Evolutionary conservation across 2,797 vertebrate genomes (phyloP).

Genomic region (Meriones psammophilus): DNA sequence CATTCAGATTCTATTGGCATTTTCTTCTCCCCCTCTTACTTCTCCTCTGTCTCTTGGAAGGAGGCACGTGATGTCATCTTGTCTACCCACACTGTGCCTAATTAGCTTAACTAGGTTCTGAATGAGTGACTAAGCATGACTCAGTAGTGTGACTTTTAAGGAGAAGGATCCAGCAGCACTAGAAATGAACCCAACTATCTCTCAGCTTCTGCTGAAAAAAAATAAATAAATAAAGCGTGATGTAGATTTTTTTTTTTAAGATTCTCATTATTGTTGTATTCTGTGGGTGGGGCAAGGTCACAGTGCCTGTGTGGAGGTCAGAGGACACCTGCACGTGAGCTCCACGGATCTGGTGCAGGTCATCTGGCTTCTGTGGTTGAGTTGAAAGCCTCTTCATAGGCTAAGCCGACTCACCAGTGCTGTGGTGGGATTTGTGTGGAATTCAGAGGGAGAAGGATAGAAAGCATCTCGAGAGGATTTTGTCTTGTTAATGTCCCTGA

Average conservation of each 20-base stretch:
- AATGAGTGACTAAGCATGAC: constrained; percentile 37
- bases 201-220: not conserved
- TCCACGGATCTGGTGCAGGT: not conserved
- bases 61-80: not conserved
- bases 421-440: not conserved
- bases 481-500: not conserved
- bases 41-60: constrained; percentile 24
- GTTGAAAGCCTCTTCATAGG: not conserved
- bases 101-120: not conserved
- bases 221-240: not conserved
- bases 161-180: not conserved
- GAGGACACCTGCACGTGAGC: not conserved
- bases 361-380: not conserved
- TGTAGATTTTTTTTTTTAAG: not conserved
- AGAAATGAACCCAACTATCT: not conserved
- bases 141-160: constrained; percentile 45
- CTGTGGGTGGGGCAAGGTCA: too few relatives aligned
- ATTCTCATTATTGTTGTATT: not conserved
- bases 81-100: not conserved
- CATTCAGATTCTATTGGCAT: not conserved
- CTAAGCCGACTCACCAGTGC: not conserved
- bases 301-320: not conserved
- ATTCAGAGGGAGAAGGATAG: not conserved
- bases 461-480: not conserved
- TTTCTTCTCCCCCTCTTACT: not conserved